phyloP scores from a whole-genome alignment of 2,888 invertebrate genomes.

The Craniophora ligustri region DNA sequence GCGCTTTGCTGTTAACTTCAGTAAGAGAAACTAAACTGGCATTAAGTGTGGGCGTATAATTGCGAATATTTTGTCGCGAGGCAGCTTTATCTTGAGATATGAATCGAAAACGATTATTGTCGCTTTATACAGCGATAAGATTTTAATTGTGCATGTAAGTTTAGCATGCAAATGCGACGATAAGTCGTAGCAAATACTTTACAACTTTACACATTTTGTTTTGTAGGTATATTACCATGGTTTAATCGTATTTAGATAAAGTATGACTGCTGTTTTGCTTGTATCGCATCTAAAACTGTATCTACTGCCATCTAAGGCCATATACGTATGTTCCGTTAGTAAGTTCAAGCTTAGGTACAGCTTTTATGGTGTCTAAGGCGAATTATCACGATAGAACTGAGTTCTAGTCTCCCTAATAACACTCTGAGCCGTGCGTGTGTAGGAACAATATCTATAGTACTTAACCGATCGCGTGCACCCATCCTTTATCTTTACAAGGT shows the following conservation, averaged over 20 bases:
- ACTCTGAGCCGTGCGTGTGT: slow-evolving; percentile 30
- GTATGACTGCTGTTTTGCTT: too few species aligned
- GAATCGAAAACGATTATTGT: slow-evolving; percentile 49
- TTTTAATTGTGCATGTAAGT: slow-evolving; percentile 23
- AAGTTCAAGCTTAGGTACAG: neutral
- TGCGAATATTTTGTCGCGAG: slow-evolving; percentile 45
- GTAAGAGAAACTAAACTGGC: slow-evolving; percentile 40
- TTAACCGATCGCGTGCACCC: slow-evolving; percentile 36
- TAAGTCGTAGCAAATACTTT: slow-evolving; percentile 2
- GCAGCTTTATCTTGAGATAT: slow-evolving; percentile 43
- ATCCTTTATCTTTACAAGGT: slow-evolving; percentile 53
- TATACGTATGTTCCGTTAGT: too few species aligned
- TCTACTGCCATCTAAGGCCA: too few species aligned
- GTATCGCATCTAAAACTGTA: too few species aligned
- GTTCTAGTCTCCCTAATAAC: slow-evolving; percentile 4
- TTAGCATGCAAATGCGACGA: slow-evolving; percentile 22
- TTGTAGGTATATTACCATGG: neutral
- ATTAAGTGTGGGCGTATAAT: slow-evolving; percentile 46
- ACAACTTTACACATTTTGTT: slow-evolving; percentile 5
- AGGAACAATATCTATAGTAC: slow-evolving; percentile 28
- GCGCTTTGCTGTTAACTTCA: slow-evolving; percentile 32
- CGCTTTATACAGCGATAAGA: slow-evolving; percentile 26
- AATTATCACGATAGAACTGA: neutral
- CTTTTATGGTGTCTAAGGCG: neutral
- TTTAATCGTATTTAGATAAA: neutral